Base-by-base conservation (phyloP, 2,797 vertebrate species). In the Pipistrellus kuhlii region DNA sequence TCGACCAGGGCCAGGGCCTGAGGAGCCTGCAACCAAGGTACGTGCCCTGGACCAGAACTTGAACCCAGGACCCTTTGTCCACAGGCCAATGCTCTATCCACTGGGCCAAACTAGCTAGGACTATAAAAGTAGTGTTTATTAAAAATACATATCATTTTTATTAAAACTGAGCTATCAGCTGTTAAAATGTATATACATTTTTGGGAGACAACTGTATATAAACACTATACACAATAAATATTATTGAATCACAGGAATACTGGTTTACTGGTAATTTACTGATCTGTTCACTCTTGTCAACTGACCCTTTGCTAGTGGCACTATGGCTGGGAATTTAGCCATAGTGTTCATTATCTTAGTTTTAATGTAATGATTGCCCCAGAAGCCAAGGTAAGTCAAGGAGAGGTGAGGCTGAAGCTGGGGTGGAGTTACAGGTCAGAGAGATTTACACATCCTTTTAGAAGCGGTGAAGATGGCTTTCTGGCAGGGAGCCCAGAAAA, bases 401-500 rank as follows among this genome's bases (percentile, higher is more conserved):
- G 59, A 95, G 64, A 89, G 48, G 72, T 13, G 6, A 90, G 72
- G 85, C 44, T 69, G 25, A 80, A 93, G 85, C 53, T 68, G 64
- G 77, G 71, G 57, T 83, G n/a, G 88, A 96, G 93, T 84, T 96
- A 71, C 12, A 85, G 95, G 30, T 90, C 66, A 96, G 75, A 41
- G 64, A 21, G 27, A 87, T 95, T 86, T 90, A 83, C 25, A 90
- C 55, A 41, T 90, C 73, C 75, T 86, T 88, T 94, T 84, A 95
- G 88, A 92, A 72, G 72, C 30, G 44, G 46, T 83, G 53, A 92
- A 53, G n/a, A 93, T 30, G 53, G 35, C 20, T 88, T 93, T 96
- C 78, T 92, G 64, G 75, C 32, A 83, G 51, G 32, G 18, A 92
- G 82, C 41, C 68, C 57, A 85, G 90, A 94, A 93, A 94, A 90